Evolutionary conservation across 1,140 invertebrate species (phyloP), one percentile per base, ranked within the genome.

Genomic region (Drosophila azteca): DNA sequence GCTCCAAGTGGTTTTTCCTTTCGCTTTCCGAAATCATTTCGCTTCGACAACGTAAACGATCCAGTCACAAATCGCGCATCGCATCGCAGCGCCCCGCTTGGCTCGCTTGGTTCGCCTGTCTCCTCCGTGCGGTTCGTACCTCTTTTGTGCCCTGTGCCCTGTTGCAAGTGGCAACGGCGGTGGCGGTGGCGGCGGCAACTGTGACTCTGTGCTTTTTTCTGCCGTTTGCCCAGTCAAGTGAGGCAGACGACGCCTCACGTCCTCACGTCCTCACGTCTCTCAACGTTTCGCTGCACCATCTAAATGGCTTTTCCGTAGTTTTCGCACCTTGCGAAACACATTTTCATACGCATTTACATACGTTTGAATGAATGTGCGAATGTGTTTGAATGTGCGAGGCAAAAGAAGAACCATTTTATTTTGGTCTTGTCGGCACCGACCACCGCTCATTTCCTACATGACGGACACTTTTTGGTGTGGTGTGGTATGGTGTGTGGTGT

Each of bases 1-100:
- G 90, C 83, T 71, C 80, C 77, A 91, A 90, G 87, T 82, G 90
- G 90, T 89, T 91, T 88, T 90, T 91, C 90, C 90, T 91, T 91
- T 90, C 90, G 80, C 90, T 91, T 91, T 79, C 77, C 79, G 77
- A 91, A 84, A 90, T 91, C 90, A 91, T 91, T 91, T 91, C 83
- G 90, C 80, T 89, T 91, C 81, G 90, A 91, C 82, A 79, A 79
- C 77, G 83, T 91, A 73, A 78, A 90, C 90, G 87, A 90, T 90
- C 77, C 85, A 89, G 90, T 91, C 81, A 89, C 84, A 91, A 76
- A 85, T 78, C 83, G 90, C 90, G 90, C 90, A 89, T 88, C 73
- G 79, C 80, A 68, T 78, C 82, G 82, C 62, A 57, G 64, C 68
- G 64, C 46, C 41, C 52, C 71, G 62, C 54, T 60, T 53, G 66